Base-by-base conservation (phyloP, 1,140 invertebrate species). In the Vollenhovia emeryi region DNA sequence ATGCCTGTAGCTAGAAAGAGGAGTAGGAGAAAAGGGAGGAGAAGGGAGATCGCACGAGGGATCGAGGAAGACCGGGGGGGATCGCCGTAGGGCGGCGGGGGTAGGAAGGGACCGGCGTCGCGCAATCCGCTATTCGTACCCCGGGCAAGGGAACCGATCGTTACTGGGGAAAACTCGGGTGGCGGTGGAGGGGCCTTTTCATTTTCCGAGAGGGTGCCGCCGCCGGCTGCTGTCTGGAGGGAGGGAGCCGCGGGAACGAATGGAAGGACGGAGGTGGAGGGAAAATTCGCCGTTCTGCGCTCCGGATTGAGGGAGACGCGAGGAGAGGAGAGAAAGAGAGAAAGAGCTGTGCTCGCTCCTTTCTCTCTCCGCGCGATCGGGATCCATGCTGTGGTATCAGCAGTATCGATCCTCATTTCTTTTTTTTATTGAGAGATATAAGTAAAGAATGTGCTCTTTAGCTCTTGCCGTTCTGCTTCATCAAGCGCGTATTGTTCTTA, bases 131-230 rank as follows among this genome's bases (percentile, higher is more conserved):
- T 90, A 83, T 87, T 89, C 87, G 89, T 91, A 92, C 92, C 93
- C 91, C 88, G 92, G 92, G 90, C 91, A 91, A 92, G 91, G 91
- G 91, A 93, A 88, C 92, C 93, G 93, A 94, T 94, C 92, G 93
- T 94, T 94, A 94, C 93, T 91, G 85, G 91, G 64, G 87, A 91
- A 93, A 93, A 93, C 85, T 88, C 88, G 87, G 80, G 68, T 78
- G 73, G 78, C 80, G 89, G 91, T 89, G 85, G 87, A 82, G 85
- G 78, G 76, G 91, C 64, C 86, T 88, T 87, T 88, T 86, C 79
- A 89, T 90, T 91, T 91, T 87, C 89, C 89, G 74, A 88, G 86
- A 87, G 86, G 89, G 85, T 85, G 89, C 73, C 78, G 89, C 62
- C 62, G 76, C 76, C 45, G 60, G 30, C 33, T 52, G 74, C 48